Evolutionary conservation across 2,113 vertebrate species (phyloP).

Genomic region (Charadrius vociferus): DNA sequence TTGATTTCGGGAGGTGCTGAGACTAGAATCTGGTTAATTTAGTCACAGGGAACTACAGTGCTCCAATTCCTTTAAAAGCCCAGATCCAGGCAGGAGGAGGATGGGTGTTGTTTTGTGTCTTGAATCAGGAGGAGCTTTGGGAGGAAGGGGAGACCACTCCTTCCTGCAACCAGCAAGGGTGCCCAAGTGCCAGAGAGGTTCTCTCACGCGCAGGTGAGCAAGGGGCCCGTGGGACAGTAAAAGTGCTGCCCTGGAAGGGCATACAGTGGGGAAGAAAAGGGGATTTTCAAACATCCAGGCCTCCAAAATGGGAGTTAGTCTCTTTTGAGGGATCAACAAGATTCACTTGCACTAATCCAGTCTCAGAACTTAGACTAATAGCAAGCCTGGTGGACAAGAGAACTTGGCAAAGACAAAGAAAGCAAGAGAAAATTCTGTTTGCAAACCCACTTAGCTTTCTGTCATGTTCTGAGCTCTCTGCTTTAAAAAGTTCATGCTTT

Average conservation of each 20-base stretch:
- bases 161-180: neutral
- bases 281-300: neutral
- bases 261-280: neutral
- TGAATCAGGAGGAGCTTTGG: neutral
- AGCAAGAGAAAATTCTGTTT: neutral
- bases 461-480: neutral
- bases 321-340: neutral
- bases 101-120: neutral
- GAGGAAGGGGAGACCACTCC: neutral
- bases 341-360: neutral
- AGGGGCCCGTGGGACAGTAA: neutral
- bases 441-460: neutral
- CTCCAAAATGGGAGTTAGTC: neutral
- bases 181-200: neutral
- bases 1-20: neutral
- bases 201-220: fast-evolving
- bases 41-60: neutral
- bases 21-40: neutral
- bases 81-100: neutral
- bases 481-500: neutral
- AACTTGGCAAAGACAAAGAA: neutral
- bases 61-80: neutral
- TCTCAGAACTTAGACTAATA: neutral
- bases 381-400: neutral
- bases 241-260: neutral